These are phyloP conservation scores for Brachionus manjavacas DNA, from an alignment of 1,140 invertebrate genomes.

Conservation along the genomic window DNA sequence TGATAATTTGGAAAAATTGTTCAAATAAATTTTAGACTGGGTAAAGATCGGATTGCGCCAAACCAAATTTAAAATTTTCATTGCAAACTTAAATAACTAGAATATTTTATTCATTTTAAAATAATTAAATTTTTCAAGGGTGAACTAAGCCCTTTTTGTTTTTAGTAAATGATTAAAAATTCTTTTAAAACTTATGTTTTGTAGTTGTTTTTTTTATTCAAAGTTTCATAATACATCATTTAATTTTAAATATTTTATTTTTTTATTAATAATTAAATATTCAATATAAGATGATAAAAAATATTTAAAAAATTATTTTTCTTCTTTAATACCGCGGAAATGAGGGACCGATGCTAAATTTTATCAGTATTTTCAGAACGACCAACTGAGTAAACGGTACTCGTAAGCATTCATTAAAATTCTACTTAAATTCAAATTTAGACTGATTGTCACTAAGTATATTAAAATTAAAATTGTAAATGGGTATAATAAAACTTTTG, in stretches of 20 bases:
- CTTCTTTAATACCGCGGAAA: background rate
- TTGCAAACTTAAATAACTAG: background rate
- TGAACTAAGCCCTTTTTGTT: background rate
- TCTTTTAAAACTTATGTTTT: background rate
- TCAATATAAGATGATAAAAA: background rate
- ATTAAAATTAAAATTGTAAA: conserved; percentile 72
- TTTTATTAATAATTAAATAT: background rate
- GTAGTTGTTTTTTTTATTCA: background rate
- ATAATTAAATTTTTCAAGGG: background rate
- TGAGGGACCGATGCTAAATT: background rate
- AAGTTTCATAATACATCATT: background rate
- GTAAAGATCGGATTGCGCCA: background rate
- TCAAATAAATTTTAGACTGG: background rate
- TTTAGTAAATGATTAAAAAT: background rate
- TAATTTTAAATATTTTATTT: background rate
- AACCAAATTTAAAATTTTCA: background rate
- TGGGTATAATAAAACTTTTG: conserved; percentile 78
- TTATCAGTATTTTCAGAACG: background rate
- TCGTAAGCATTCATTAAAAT: conserved; percentile 27
- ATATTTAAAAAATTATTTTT: conserved; percentile 26
- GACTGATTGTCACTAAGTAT: conserved; percentile 71
- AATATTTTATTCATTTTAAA: background rate
- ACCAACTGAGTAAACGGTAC: conserved; percentile 18
- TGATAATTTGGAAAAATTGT: background rate
- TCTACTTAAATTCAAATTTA: conserved; percentile 62